Evolutionary conservation across 1,140 invertebrate genomes (phyloP).

Genomic region (Antheraea mylitta): DNA sequence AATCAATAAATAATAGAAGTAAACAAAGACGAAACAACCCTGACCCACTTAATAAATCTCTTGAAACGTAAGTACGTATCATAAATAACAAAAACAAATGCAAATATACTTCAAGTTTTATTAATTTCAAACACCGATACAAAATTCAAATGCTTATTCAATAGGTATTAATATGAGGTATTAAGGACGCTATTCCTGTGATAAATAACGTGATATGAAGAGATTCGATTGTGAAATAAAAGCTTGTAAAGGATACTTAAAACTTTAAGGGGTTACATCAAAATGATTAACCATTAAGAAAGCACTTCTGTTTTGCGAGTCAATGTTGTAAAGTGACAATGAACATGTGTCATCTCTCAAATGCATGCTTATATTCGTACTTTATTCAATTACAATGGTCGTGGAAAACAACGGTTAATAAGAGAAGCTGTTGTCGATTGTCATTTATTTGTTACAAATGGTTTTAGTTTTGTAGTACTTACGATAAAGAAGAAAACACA

Average conservation of each 20-base stretch:
- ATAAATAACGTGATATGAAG: neutral
- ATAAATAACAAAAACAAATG: constrained; percentile 6
- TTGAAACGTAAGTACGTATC: neutral
- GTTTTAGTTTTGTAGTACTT: no score
- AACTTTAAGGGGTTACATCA: neutral
- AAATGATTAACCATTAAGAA: neutral
- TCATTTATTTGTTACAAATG: no score
- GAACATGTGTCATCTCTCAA: neutral
- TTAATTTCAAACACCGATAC: no score
- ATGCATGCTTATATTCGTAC: no score
- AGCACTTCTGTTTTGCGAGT: neutral
- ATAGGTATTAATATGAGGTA: neutral
- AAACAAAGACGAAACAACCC: neutral
- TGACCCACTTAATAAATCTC: neutral
- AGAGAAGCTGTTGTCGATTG: no score
- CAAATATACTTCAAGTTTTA: neutral
- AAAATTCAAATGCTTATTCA: neutral
- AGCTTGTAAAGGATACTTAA: neutral
- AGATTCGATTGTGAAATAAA: neutral
- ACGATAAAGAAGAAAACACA: no score
- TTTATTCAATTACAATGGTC: no score
- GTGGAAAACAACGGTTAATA: no score
- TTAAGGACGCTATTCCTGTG: neutral
- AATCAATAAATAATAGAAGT: constrained; percentile 3
- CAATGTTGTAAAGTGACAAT: neutral